phyloP scores from a whole-genome alignment of 2,888 invertebrate species.

The Drosophila kanekoi region DNA sequence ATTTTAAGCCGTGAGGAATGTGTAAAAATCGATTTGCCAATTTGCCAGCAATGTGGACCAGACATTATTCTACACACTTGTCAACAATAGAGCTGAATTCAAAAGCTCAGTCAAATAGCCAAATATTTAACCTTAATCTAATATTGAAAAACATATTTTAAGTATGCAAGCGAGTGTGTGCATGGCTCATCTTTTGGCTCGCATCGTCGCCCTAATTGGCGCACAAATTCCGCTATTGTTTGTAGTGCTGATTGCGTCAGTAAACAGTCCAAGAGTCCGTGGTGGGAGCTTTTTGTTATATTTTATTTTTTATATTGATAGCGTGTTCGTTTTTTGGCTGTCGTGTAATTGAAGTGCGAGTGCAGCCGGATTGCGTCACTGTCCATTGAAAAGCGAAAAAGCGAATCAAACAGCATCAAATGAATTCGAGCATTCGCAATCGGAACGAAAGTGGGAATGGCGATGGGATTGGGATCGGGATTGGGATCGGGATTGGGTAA shows the following conservation, averaged over 20 bases:
- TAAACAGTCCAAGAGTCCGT: constrained; percentile 24
- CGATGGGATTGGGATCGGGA: background rate
- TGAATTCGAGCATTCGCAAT: constrained; percentile 24
- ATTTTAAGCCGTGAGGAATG: too few relatives aligned
- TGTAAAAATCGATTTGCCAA: too few relatives aligned
- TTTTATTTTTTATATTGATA: background rate
- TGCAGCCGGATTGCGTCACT: constrained; percentile 43
- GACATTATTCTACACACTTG: too few relatives aligned
- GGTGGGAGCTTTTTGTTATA: background rate
- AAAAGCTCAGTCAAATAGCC: too few relatives aligned
- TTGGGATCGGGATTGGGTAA: background rate
- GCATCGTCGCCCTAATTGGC: constrained; percentile 11
- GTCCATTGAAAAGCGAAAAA: constrained; percentile 5
- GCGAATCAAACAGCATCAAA: constrained; percentile 7
- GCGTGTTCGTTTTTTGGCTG: constrained; percentile 5
- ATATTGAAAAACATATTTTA: background rate
- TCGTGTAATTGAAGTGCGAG: constrained; percentile 46
- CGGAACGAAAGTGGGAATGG: constrained; percentile 4
- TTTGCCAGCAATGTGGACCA: too few relatives aligned
- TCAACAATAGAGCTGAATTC: too few relatives aligned
- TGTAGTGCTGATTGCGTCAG: constrained; percentile 47
- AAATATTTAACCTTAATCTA: too few relatives aligned
- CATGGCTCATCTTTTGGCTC: constrained; percentile 6
- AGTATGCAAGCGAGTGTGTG: background rate
- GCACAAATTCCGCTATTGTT: constrained; percentile 30